phyloP scores from a whole-genome alignment of 2,888 invertebrate species.

The Lottia gigantea region DNA sequence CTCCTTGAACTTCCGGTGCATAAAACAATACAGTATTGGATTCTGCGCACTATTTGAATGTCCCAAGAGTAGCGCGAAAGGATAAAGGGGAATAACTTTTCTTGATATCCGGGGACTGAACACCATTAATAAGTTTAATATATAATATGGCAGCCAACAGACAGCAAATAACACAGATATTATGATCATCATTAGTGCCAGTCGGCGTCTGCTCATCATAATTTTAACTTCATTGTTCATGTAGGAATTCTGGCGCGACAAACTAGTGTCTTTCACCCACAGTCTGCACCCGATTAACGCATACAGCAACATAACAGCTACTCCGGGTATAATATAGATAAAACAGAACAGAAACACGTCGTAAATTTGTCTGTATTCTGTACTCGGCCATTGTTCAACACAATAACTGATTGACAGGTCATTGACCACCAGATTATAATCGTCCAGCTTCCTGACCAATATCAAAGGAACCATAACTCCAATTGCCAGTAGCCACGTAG shows the following conservation, averaged over 20 bases:
- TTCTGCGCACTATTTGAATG: constrained; percentile 83
- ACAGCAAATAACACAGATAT: constrained; percentile 80
- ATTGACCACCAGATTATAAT: constrained; percentile 5
- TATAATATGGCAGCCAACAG: constrained; percentile 84
- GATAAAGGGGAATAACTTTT: constrained; percentile 66
- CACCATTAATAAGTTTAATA: constrained; percentile 76
- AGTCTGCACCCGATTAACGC: constrained; percentile 70
- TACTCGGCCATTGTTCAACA: constrained; percentile 41
- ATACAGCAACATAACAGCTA: constrained; percentile 67
- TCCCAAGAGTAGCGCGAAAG: constrained; percentile 78
- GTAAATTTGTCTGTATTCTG: constrained; percentile 72
- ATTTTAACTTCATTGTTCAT: constrained; percentile 38
- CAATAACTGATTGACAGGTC: constrained; percentile 30
- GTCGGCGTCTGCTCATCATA: constrained; percentile 77
- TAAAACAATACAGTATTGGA: constrained; percentile 80
- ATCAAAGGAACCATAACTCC: constrained; percentile 78
- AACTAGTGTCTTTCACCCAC: constrained; percentile 40
- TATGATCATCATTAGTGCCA: constrained; percentile 80
- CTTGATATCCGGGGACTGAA: constrained; percentile 55
- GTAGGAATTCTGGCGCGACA: constrained; percentile 46
- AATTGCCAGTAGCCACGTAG: constrained; percentile 77
- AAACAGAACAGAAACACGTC: constrained; percentile 79
- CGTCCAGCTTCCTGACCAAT: constrained; percentile 68
- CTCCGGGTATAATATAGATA: constrained; percentile 81
- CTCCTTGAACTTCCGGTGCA: constrained; percentile 79